Evolutionary conservation across 2,797 vertebrate genomes (phyloP), one percentile per base, ranked within the genome.

Genomic region (Muraenolepis orangiensis): DNA sequence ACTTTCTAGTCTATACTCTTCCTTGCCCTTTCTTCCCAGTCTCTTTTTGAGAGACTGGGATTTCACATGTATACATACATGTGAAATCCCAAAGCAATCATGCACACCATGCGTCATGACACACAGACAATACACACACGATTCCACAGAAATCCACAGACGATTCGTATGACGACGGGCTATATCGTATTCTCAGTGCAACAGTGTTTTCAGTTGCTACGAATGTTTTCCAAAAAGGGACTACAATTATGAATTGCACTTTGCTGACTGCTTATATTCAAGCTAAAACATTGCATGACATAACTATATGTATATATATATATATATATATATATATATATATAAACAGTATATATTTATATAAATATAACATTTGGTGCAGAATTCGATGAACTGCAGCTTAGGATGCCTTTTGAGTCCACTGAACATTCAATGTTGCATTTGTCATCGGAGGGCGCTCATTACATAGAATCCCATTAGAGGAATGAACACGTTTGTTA

Each of bases 401-500:
- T n/a, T 4, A 7, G 20, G 20, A 57, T 64, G 23, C 23, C 57
- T 64, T n/a, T 14, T 18, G 66, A 23, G 36, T 13, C 4, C 10
- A n/a, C 69, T 29, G 23, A 26, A 40, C 18, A 26, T 69, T 20
- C 32, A 40, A 12, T 28, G n/a, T 42, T 18, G 31, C n/a, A 40
- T 42, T 28, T 28, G 6, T 38, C 34, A 16, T 6, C 42, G 36
- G 38, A 72, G 66, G 71, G 42, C 69, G 72, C 74, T 79, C 79
- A 32, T 76, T 76, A 78, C 38, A n/a, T n/a, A n/a, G n/a, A 81
- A 30, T 72, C 74, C 31, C 20, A 88, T 88, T 84, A 83, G 74
- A 75, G 73, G 28, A 79, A 80, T 68, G 79, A 89, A 78, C 72
- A 72, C 76, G 80, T 42, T 83, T 74, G 88, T 86, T 85, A 79